Percentiles rank a stretch among this genome's conserved stretches.
These are phyloP conservation scores for Machaerirhynchus nigripectus DNA, from an alignment of 2,113 vertebrate genomes.

Conservation along the genomic window DNA sequence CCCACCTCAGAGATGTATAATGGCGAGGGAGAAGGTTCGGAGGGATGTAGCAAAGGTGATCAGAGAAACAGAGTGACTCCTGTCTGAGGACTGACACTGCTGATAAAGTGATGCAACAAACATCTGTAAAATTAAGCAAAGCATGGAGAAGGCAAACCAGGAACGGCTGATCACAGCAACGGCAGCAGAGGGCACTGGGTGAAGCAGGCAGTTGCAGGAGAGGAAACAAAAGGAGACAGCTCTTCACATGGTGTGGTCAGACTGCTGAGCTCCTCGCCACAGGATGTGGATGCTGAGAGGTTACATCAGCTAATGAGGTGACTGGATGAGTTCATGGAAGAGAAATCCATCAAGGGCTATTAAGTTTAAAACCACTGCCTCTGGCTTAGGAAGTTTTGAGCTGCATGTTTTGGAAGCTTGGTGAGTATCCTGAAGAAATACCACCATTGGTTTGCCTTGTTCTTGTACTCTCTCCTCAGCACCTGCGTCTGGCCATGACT, in stretches of 20 bases:
- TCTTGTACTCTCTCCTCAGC: neutral
- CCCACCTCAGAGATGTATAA: neutral
- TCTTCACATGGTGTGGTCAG: neutral
- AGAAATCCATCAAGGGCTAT: slow-evolving; percentile 41
- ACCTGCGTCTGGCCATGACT: neutral
- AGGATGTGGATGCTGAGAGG: slow-evolving; percentile 44
- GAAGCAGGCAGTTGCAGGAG: neutral
- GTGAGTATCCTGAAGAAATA: neutral
- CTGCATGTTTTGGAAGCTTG: neutral
- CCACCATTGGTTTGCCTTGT: neutral
- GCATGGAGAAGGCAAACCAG: neutral
- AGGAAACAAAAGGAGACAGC: slow-evolving; percentile 7
- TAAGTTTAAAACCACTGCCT: slow-evolving; percentile 52
- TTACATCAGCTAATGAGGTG: slow-evolving; percentile 62
- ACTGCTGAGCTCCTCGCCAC: slow-evolving; percentile 9
- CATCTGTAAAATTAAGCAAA: neutral
- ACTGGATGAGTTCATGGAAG: slow-evolving; percentile 58
- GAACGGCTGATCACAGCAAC: neutral
- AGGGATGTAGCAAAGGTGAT: neutral
- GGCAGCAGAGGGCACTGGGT: neutral
- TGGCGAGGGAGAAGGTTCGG: fast-evolving
- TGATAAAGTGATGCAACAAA: neutral
- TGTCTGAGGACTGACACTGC: neutral
- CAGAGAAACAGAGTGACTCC: neutral
- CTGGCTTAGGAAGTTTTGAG: slow-evolving; percentile 7